Evolutionary conservation across 1,140 invertebrate genomes (phyloP).

Genomic region (Rhizoglyphus robini): DNA sequence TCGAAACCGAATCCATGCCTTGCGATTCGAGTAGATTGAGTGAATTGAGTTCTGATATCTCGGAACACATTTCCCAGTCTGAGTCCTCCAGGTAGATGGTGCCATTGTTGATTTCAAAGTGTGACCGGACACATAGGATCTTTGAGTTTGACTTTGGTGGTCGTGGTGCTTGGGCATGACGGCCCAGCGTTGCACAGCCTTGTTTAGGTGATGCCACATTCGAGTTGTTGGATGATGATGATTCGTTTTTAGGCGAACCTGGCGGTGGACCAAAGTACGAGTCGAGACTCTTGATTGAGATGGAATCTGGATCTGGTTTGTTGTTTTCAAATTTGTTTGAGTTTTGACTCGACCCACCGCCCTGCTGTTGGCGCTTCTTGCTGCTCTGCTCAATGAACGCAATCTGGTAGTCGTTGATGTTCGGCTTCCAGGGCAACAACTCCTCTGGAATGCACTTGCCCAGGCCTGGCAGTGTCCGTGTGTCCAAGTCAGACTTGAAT

Average conservation of each 20-base stretch:
- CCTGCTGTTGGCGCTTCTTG: background rate
- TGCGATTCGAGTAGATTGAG: background rate
- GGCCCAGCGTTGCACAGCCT: background rate
- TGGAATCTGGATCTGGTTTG: background rate
- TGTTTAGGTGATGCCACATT: background rate
- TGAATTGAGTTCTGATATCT: constrained; percentile 2
- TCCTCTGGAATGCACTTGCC: background rate
- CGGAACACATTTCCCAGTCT: constrained; percentile 15
- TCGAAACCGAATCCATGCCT: background rate
- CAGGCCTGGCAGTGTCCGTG: background rate
- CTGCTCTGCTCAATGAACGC: constrained; percentile 4
- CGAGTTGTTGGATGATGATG: background rate
- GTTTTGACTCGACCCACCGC: too few relatives aligned
- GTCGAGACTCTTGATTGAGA: constrained; percentile 8
- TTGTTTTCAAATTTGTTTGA: too few relatives aligned
- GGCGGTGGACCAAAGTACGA: constrained; percentile 7
- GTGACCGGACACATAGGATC: constrained; percentile 3
- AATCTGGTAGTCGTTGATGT: background rate
- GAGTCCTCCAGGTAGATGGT: constrained; percentile 13
- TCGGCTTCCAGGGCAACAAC: background rate
- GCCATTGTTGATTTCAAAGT: constrained; percentile 11
- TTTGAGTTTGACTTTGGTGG: background rate
- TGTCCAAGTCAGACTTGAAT: too few relatives aligned
- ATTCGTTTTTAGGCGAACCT: background rate
- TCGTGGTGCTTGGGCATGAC: background rate